Base-by-base conservation (phyloP, 2,888 invertebrate genomes). In the Sclerodermus sp. region DNA sequence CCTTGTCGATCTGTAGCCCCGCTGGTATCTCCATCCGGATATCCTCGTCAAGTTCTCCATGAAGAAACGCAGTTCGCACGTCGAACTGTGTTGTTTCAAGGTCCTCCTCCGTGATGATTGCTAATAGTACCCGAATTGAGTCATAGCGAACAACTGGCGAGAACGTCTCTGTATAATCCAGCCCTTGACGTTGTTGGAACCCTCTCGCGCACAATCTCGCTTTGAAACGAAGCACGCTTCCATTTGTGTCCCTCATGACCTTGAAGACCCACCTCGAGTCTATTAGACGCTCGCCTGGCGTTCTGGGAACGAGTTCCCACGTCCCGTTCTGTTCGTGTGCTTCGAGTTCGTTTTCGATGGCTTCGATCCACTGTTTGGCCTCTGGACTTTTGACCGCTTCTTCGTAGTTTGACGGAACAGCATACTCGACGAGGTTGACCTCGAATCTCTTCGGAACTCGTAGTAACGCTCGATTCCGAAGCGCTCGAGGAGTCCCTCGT, bases 1-100 rank as follows among this genome's bases (percentile, higher is more conserved):
- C 17, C 1, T 40, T 12, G 13, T 23, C 18, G 13, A 45, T 23
- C 1, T 23, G 3, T 6, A 50, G 41, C 2, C 50, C 50, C 31
- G 34, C 29, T 0, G 45, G 50, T 9, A 50, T 9, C 3, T 50
- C 45, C 50, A 50, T 50, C 6, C 32, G 10, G 10, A 49, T 44
- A 3, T 32, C 34, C 23, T 49, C 44, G 1, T 49, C 15, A 1
- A 49, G 45, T 0, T 36, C 15, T 1, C 49, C 49, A 13, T 49
- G 15, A 1, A 49, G 45, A 12, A 49, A 49, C 1, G 49, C 49
- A 13, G 49, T 49, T 2, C 30, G 8, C 8, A 49, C 43, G 23
- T 50, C 50, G 42, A 50, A 50, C n/a, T 50, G 50, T 1, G 16
- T 10, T 1, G 34, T 1, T 5, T 50, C 50, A n/a, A 45, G 31